These are phyloP conservation scores for Doryteuthis pealeii DNA, from an alignment of 1,140 invertebrate species.

Conservation along the genomic window DNA sequence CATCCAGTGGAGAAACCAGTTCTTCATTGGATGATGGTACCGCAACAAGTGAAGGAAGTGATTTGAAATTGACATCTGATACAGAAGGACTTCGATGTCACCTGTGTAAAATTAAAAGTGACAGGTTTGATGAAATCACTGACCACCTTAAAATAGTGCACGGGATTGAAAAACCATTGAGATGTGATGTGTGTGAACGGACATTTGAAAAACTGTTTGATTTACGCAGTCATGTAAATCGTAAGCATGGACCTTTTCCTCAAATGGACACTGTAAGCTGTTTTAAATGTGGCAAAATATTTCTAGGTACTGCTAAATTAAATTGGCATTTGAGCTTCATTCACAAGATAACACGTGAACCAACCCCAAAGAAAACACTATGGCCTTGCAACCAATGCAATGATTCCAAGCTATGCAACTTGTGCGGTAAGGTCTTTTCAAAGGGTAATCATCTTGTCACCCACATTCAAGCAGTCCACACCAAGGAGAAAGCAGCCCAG, in stretches of 20 bases:
- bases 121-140: neutral
- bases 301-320: constrained; percentile 18
- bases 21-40: neutral
- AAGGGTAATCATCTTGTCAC: constrained; percentile 19
- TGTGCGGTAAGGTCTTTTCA: constrained; percentile 20
- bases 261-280: constrained; percentile 11
- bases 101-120: neutral
- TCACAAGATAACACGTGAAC: constrained; percentile 17
- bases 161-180: constrained; percentile 14
- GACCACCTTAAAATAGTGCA: neutral
- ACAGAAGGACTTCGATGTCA: neutral
- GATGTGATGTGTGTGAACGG: constrained; percentile 34
- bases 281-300: constrained; percentile 25
- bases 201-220: constrained; percentile 20
- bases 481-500: constrained; percentile 21
- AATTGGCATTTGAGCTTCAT: constrained; percentile 22
- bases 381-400: constrained; percentile 19
- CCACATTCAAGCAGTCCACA: constrained; percentile 25
- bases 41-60: neutral
- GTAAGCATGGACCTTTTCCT: constrained; percentile 29
- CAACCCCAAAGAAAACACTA: constrained; percentile 2
- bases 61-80: neutral
- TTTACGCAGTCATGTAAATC: constrained; percentile 24
- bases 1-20: neutral
- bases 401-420: constrained; percentile 19